These are phyloP conservation scores for Phylloscopus trochiloides DNA, from an alignment of 2,113 vertebrate species.

Conservation along the genomic window DNA sequence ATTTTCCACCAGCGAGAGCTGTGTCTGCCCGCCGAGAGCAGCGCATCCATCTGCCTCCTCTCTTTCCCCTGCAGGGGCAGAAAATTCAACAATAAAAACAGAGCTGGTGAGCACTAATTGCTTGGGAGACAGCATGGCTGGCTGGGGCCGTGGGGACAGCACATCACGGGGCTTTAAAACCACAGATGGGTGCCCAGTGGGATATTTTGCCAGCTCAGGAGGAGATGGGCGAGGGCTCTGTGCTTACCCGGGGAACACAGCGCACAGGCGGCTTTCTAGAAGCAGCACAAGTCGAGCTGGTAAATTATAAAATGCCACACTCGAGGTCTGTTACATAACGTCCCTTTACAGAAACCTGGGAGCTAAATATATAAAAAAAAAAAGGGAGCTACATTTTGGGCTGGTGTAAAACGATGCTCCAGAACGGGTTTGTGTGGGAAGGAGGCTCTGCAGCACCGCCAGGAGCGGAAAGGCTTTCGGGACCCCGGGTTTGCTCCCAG, in stretches of 20 bases:
- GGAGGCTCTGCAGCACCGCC: background rate
- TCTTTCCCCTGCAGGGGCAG: background rate
- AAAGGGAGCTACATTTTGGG: constrained; percentile 44
- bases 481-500: background rate
- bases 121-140: background rate
- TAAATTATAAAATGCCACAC: constrained; percentile 56
- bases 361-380: constrained; percentile 68
- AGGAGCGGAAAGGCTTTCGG: background rate
- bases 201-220: background rate
- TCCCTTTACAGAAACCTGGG: constrained; percentile 48
- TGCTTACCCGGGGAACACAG: rapidly evolving
- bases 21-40: background rate
- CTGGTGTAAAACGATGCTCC: constrained; percentile 1
- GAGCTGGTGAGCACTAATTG: background rate
- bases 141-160: background rate
- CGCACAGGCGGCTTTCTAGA: background rate
- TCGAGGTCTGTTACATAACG: constrained; percentile 64
- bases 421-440: constrained; percentile 47
- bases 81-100: background rate
- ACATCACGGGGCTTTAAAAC: background rate
- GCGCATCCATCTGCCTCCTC: background rate
- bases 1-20: background rate
- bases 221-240: background rate
- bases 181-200: background rate
- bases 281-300: constrained; percentile 39